A percentile compares a stretch with the other conserved stretches of the same genome.
Conservation (phyloP, 2,797 vertebrate genomes). For the Malurus splendens region DNA sequence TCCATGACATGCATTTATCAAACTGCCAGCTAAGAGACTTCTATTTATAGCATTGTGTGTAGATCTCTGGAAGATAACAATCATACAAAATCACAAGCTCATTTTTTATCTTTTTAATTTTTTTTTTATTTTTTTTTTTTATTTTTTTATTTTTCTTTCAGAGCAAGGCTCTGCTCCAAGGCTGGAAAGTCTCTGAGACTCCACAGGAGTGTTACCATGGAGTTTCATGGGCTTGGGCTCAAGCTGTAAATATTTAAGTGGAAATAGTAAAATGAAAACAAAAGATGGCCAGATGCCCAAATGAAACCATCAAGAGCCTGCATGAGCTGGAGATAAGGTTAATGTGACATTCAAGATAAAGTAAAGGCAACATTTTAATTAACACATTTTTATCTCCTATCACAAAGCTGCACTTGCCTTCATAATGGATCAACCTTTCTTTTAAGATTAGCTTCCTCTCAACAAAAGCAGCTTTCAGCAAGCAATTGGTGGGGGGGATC, state of each 20-base stretch:
- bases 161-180: background rate
- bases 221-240: slow-evolving; percentile 15
- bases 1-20: slow-evolving; percentile 20
- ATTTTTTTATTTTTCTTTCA: background rate
- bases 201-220: slow-evolving; percentile 7
- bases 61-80: slow-evolving; percentile 3
- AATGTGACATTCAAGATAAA: slow-evolving; percentile 14
- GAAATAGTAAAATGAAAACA: slow-evolving; percentile 29
- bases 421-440: background rate
- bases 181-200: background rate
- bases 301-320: background rate
- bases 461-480: background rate
- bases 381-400: background rate
- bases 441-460: background rate
- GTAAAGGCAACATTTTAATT: slow-evolving; percentile 15
- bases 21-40: background rate
- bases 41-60: background rate
- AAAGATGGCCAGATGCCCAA: slow-evolving; percentile 24
- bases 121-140: background rate
- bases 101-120: background rate
- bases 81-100: background rate
- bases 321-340: background rate
- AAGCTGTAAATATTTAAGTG: background rate
- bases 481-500: fast-evolving
- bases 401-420: background rate